Percentiles rank a stretch among this genome's conserved stretches.
Evolutionary conservation across 2,113 vertebrate genomes (phyloP).

Genomic region (Solenodon paradoxus): DNA sequence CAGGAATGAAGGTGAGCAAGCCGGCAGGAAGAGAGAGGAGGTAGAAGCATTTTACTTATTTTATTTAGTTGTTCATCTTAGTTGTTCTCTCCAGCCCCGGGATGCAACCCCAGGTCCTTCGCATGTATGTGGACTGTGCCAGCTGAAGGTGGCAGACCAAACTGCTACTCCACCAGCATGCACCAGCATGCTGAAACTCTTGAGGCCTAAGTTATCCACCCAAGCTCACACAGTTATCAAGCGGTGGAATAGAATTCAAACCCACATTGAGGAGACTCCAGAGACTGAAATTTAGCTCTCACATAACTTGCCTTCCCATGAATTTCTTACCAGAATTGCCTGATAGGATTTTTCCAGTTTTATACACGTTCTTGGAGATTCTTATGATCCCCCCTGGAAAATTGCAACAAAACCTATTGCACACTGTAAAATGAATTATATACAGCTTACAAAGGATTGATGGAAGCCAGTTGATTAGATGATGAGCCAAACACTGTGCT

Average conservation of each 20-base stretch:
- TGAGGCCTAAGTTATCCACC: background rate
- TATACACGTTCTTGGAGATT: background rate
- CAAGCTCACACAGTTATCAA: constrained; percentile 7
- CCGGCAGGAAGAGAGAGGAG: too few relatives aligned
- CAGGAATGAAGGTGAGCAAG: too few relatives aligned
- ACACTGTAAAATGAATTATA: constrained; percentile 19
- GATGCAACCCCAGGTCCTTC: too few relatives aligned
- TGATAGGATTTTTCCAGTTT: constrained; percentile 23
- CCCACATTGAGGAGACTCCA: background rate
- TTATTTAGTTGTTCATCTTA: too few relatives aligned
- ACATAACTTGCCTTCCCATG: background rate
- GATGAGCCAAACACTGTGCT: background rate
- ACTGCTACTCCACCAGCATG: too few relatives aligned
- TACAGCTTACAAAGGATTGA: background rate
- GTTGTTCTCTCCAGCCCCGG: too few relatives aligned
- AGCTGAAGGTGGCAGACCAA: too few relatives aligned
- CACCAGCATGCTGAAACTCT: too few relatives aligned
- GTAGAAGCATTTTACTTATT: too few relatives aligned
- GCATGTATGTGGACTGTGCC: too few relatives aligned
- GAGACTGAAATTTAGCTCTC: background rate
- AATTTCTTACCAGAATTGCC: constrained; percentile 23
- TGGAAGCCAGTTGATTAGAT: background rate
- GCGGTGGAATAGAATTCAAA: background rate
- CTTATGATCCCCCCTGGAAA: background rate
- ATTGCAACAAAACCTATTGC: background rate